A percentile compares a stretch with the other conserved stretches of the same genome.
phyloP scores from a whole-genome alignment of 2,888 invertebrate genomes.

The Pterostichus niger region DNA sequence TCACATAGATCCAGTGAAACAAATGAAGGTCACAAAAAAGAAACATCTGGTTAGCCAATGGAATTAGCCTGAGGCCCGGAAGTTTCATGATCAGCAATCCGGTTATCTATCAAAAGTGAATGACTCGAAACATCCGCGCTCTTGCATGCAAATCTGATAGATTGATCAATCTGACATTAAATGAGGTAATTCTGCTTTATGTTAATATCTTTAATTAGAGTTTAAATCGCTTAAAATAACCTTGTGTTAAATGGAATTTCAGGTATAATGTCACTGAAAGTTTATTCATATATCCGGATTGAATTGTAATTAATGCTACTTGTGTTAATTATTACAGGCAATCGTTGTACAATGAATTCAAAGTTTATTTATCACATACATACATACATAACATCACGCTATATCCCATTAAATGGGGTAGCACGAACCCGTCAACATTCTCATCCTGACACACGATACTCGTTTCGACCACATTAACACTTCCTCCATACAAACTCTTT shows the following conservation, averaged over 20 bases:
- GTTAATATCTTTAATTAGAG: neutral
- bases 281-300: too few relatives aligned
- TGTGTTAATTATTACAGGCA: too few relatives aligned
- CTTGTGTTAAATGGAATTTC: neutral
- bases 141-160: neutral
- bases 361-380: too few relatives aligned
- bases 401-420: too few relatives aligned
- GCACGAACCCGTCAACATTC: too few relatives aligned
- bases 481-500: too few relatives aligned
- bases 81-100: neutral
- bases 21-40: slow-evolving; percentile 18
- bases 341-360: too few relatives aligned
- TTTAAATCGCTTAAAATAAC: neutral
- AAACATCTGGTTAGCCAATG: neutral
- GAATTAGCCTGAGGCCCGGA: neutral
- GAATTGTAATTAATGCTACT: too few relatives aligned
- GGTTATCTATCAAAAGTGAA: neutral
- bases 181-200: slow-evolving; percentile 6
- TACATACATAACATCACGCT: too few relatives aligned
- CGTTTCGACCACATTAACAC: too few relatives aligned
- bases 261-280: neutral
- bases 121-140: neutral
- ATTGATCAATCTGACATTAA: slow-evolving; percentile 5
- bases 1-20: neutral
- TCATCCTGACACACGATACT: too few relatives aligned